A percentile compares a stretch with the other conserved stretches of the same genome.
phyloP scores from a whole-genome alignment of 1,140 invertebrate species.

The Berghia stephanieae region DNA sequence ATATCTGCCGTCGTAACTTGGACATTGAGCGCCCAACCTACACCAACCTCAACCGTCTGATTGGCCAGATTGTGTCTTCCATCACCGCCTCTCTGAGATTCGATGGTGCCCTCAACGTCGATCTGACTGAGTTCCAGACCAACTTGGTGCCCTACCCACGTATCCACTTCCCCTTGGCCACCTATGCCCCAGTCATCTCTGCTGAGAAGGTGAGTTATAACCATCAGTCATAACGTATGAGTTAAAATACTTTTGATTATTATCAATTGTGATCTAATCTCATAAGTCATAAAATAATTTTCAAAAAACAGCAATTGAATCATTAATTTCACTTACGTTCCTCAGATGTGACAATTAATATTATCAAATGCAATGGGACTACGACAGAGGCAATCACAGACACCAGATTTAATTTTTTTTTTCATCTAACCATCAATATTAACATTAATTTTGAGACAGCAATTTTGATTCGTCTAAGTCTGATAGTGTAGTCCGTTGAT shows the following conservation, averaged over 20 bases:
- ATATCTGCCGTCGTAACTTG: constrained; percentile 71
- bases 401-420: no score
- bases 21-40: constrained; percentile 79
- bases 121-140: constrained; percentile 10
- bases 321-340: no score
- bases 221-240: neutral
- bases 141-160: constrained; percentile 13
- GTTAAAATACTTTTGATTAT: neutral
- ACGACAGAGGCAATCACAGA: no score
- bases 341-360: no score
- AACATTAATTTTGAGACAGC: no score
- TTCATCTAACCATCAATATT: no score
- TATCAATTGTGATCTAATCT: neutral
- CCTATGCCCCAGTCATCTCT: constrained; percentile 4
- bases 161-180: no score
- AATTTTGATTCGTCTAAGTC: neutral
- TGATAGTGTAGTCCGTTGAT: no score
- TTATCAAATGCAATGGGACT: no score
- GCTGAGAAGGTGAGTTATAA: neutral
- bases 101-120: constrained; percentile 24
- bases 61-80: no score
- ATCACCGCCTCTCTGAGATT: constrained; percentile 17
- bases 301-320: no score
- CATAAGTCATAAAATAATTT: no score
- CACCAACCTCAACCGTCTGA: constrained; percentile 64